Percentiles rank a stretch among this genome's conserved stretches.
phyloP scores from a whole-genome alignment of 2,888 invertebrate species.

The Synergus umbraculus region DNA sequence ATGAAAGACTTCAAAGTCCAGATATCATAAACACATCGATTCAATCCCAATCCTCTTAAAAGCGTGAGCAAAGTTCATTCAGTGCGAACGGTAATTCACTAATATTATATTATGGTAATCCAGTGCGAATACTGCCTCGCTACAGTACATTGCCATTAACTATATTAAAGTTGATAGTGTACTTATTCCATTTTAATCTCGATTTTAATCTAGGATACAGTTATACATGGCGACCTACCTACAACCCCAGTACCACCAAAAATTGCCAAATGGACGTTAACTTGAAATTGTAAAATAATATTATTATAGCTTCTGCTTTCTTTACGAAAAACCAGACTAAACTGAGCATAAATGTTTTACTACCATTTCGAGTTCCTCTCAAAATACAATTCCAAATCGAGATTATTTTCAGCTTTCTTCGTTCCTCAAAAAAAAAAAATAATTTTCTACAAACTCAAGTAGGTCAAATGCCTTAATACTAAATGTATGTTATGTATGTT shows the following conservation, averaged over 20 bases:
- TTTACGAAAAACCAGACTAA: background rate
- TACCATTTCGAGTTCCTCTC: background rate
- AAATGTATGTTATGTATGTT: too few relatives aligned
- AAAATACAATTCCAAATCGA: background rate
- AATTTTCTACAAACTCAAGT: too few relatives aligned
- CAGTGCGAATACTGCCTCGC: constrained; percentile 15
- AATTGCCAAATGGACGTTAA: too few relatives aligned
- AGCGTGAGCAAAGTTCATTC: constrained; percentile 26
- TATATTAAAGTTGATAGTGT: constrained; percentile 17
- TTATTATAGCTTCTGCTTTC: background rate
- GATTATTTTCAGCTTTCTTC: background rate
- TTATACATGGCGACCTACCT: background rate
- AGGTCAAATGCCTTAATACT: too few relatives aligned
- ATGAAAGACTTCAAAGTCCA: constrained; percentile 28
- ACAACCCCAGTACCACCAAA: too few relatives aligned
- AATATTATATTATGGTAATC: constrained; percentile 23
- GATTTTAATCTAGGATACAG: background rate
- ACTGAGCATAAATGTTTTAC: background rate
- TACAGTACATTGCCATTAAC: constrained; percentile 11
- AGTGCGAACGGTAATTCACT: constrained; percentile 28
- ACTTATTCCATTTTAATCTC: constrained; percentile 29
- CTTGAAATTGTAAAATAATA: too few relatives aligned
- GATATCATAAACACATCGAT: constrained; percentile 19
- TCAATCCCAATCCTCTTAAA: constrained; percentile 23
- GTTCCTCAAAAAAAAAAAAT: too few relatives aligned